Percentiles rank a stretch among this genome's conserved stretches.
Conservation (phyloP, 2,113 vertebrate genomes). For the Hydropotes inermis region DNA sequence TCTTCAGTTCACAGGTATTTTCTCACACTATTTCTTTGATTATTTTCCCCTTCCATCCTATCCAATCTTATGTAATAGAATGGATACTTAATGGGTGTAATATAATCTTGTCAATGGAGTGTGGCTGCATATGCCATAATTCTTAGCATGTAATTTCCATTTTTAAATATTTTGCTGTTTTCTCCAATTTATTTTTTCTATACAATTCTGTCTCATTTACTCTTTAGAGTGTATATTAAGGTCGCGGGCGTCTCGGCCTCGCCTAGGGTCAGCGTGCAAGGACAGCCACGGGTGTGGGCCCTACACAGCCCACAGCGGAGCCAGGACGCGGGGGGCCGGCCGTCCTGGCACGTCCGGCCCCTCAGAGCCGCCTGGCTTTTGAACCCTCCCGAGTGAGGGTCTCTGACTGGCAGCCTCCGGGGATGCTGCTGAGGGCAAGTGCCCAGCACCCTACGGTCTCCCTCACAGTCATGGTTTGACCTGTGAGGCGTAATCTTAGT, state of each 20-base stretch:
- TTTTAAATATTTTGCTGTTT: background rate
- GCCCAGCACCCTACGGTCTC: accelerated
- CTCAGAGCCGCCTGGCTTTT: background rate
- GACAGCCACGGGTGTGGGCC: background rate
- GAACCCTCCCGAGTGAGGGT: background rate
- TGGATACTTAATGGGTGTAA: background rate
- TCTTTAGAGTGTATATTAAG: background rate
- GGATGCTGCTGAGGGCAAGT: background rate
- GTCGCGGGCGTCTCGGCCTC: background rate
- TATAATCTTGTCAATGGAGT: background rate
- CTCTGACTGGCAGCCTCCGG: background rate
- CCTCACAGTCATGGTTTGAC: background rate
- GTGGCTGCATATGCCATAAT: background rate
- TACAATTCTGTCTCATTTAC: background rate
- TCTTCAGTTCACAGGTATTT: background rate
- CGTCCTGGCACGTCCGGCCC: accelerated
- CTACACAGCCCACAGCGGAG: background rate
- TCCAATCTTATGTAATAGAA: background rate
- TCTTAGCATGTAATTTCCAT: background rate
- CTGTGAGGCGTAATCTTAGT: background rate
- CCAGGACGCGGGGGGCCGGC: background rate
- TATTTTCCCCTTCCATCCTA: background rate
- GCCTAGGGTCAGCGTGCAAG: background rate
- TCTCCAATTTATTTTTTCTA: background rate
- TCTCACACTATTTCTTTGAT: background rate